Evolutionary conservation across 2,113 vertebrate species (phyloP), one percentile per base, ranked within the genome.

Genomic region (Myrmecobius fasciatus): DNA sequence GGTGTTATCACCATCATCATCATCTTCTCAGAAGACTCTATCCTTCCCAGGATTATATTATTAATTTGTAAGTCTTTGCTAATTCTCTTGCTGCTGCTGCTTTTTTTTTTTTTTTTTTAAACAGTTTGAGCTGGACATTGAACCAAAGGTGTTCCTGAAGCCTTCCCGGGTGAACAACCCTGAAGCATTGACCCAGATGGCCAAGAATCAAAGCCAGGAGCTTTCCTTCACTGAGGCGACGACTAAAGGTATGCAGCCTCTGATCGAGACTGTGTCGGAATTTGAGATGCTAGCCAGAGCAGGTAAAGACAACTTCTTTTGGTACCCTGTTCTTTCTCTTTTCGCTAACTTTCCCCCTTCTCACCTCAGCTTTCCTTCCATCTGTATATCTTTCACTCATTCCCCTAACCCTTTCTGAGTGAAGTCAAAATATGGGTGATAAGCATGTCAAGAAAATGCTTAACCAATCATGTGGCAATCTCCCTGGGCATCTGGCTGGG

Each of bases 81-180:
- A 91, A 96, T 3, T 0, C 36, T 48, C 52, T 36, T 52, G 88
- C 0, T 91, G 2, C 0, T 0, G 53, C 53, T 54, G 4, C 53
- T 54, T 25, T 7, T 54, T 54, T 26, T 25, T 53, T 25, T 53
- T 0, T 83, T 31, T 94, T 54, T 48, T 24, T 93, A 96, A 26
- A 20, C 98, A 99, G 99, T 99, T 99, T 98, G 99, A 99, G 97
- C 98, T 99, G 98, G 99, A 99, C 97, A 99, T 99, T 0, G 99
- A 99, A 97, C 99, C 99, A 67, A 99, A 99, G 91, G 98, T 98
- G 91, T 98, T 99, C 83, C 98, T 99, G 97, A 99, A 99, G 98
- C 98, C 99, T 0, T 98, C 99, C 94, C 97, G 97, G 94, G 98
- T 94, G 53, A 98, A 98, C 96, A 97, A 98, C 90, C 94, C 98